These are phyloP conservation scores for Latrodectus geometricus DNA, from an alignment of 1,140 invertebrate species.

Conservation along the genomic window DNA sequence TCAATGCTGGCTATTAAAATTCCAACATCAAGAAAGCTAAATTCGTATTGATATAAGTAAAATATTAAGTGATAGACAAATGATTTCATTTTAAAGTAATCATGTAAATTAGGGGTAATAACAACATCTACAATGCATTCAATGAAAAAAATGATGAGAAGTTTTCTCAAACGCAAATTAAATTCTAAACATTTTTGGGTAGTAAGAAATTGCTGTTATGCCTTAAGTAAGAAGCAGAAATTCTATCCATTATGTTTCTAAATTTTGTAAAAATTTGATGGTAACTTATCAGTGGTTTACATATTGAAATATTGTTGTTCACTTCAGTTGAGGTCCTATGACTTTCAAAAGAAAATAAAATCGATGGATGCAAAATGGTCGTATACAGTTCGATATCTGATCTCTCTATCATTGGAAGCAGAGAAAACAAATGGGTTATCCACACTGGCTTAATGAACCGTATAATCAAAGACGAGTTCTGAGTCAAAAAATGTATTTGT, in stretches of 20 bases:
- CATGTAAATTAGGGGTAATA: background rate
- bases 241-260: background rate
- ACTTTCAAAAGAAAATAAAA: no score
- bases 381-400: no score
- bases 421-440: no score
- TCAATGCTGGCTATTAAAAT: background rate
- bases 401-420: no score
- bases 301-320: no score
- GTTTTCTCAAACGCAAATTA: background rate
- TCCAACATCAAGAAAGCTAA: background rate
- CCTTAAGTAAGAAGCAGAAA: background rate
- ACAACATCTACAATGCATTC: background rate
- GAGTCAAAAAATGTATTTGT: background rate
- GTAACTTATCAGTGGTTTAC: no score
- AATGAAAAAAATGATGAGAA: background rate
- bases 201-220: background rate
- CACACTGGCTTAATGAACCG: no score
- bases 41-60: background rate
- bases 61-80: background rate
- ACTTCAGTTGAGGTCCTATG: no score
- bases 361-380: no score
- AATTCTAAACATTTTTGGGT: background rate
- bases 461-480: no score
- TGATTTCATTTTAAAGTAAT: background rate
- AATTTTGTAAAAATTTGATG: no score